phyloP scores from a whole-genome alignment of 1,140 invertebrate species.

The Heliothis subflexa region DNA sequence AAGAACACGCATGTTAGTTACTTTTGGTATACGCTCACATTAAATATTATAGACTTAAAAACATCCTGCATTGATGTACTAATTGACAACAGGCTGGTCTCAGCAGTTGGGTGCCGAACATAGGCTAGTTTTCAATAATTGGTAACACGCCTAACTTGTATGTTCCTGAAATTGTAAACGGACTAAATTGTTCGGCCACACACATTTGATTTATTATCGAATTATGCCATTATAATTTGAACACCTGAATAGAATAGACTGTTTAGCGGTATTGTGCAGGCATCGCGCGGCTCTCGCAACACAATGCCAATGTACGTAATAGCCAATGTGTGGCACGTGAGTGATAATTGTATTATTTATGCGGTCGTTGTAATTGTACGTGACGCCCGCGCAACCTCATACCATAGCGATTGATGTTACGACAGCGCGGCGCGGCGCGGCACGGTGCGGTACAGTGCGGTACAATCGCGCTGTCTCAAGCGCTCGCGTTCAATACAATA shows the following conservation, averaged over 20 bases:
- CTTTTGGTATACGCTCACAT: too few species aligned
- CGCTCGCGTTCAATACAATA: conserved; percentile 50
- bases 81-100: too few species aligned
- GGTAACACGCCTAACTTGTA: background rate
- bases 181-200: too few species aligned
- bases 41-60: too few species aligned
- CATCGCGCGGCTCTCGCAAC: background rate
- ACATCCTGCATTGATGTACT: too few species aligned
- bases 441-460: too few species aligned
- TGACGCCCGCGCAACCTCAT: background rate
- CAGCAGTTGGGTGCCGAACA: too few species aligned
- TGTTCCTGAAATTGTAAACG: too few species aligned
- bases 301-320: conserved; percentile 9
- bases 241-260: background rate
- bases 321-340: conserved; percentile 22
- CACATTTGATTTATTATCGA: too few species aligned
- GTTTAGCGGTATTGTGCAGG: background rate
- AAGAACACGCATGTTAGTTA: too few species aligned
- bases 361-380: conserved; percentile 10
- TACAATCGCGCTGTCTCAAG: background rate
- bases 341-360: conserved; percentile 32
- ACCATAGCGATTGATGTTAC: background rate
- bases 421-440: background rate
- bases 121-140: background rate
- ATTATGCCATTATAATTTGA: too few species aligned